Percentiles rank a stretch among this genome's conserved stretches.
phyloP scores from a whole-genome alignment of 2,888 invertebrate species.

The Sceliomorpha sp. region DNA sequence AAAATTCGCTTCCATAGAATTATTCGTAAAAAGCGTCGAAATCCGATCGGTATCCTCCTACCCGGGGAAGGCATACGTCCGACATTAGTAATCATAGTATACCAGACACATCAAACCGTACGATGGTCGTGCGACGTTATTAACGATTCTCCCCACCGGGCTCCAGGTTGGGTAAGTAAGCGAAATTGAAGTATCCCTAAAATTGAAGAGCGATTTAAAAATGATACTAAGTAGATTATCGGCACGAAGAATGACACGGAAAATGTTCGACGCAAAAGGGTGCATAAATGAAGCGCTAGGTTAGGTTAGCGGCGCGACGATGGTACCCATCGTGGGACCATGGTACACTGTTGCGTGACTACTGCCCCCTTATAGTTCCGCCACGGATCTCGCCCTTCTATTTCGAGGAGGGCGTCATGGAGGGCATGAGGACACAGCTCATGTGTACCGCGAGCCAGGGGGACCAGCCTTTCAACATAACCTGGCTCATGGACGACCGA shows the following conservation, averaged over 20 bases:
- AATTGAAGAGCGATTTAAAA: background rate
- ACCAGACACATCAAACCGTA: slow-evolving; percentile 5
- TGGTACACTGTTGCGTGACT: slow-evolving; percentile 61
- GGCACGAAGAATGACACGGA: background rate
- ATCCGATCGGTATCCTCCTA: too few relatives aligned
- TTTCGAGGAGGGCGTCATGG: slow-evolving; percentile 76
- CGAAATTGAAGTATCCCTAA: background rate
- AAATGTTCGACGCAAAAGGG: background rate
- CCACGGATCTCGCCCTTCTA: slow-evolving; percentile 79
- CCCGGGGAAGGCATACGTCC: background rate
- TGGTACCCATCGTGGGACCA: too few relatives aligned
- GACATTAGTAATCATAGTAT: background rate
- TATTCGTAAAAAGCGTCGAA: too few relatives aligned
- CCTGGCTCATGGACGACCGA: slow-evolving; percentile 81
- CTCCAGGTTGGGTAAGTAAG: slow-evolving; percentile 23
- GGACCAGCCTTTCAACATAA: slow-evolving; percentile 82
- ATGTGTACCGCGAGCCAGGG: slow-evolving; percentile 83
- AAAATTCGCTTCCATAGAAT: too few relatives aligned
- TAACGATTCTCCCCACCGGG: slow-evolving; percentile 1
- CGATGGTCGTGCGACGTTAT: slow-evolving; percentile 38
- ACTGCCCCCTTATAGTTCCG: slow-evolving; percentile 78
- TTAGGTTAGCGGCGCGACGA: slow-evolving; percentile 6
- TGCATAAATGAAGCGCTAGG: slow-evolving; percentile 2
- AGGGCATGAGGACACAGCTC: slow-evolving; percentile 80
- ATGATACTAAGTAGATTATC: background rate